A percentile compares a stretch with the other conserved stretches of the same genome.
phyloP scores from a whole-genome alignment of 2,888 invertebrate genomes.

The Parnassius glacialis region DNA sequence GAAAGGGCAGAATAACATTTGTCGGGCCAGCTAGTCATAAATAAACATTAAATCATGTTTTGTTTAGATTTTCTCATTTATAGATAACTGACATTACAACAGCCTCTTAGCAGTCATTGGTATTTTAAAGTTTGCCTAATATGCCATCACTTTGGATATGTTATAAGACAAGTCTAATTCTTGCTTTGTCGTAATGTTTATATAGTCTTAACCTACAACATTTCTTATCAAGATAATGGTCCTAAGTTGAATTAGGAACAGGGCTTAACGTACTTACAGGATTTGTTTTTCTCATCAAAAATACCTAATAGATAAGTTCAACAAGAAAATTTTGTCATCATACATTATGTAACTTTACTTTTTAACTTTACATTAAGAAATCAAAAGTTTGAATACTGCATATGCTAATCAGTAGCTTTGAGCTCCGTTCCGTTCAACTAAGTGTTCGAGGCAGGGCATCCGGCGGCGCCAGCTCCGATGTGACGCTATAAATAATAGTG shows the following conservation, averaged over 20 bases:
- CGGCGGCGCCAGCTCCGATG: conserved; percentile 74
- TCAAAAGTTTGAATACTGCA: not conserved
- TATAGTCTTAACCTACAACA: conserved; percentile 11
- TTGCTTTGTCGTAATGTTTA: not conserved
- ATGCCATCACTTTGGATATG: no score
- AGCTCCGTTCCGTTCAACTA: conserved; percentile 60
- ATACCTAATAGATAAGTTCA: no score
- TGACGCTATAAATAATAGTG: conserved; percentile 76
- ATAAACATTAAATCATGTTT: no score
- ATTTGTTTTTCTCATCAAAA: no score
- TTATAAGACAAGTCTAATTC: not conserved
- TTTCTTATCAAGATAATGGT: conserved; percentile 8
- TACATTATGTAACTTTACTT: not conserved
- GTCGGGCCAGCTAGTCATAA: no score
- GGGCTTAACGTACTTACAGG: no score
- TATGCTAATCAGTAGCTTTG: conserved; percentile 24
- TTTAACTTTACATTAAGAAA: not conserved
- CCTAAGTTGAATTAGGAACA: not conserved
- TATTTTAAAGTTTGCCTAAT: no score
- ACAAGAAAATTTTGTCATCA: not conserved
- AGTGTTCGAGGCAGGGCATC: conserved; percentile 63
- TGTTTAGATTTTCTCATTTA: no score
- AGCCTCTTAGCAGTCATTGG: no score
- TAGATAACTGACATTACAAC: no score
- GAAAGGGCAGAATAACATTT: no score